phyloP scores from a whole-genome alignment of 2,888 invertebrate genomes.

The Malachius bipustulatus region DNA sequence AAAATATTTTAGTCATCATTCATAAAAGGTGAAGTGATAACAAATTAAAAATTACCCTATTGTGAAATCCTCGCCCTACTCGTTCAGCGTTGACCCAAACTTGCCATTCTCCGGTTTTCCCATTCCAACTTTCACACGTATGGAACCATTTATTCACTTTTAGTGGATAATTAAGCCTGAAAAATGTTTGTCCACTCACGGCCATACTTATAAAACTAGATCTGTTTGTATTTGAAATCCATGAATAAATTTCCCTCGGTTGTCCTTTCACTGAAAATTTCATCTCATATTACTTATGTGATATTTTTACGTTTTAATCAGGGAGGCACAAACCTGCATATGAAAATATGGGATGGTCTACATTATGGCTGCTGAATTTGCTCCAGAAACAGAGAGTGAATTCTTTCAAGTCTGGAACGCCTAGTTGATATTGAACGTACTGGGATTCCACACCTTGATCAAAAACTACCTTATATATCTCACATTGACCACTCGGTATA shows the following conservation, averaged over 20 bases:
- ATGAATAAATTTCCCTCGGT: slow-evolving; percentile 60
- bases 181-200: slow-evolving; percentile 71
- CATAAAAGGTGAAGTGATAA: too few species aligned
- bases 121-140: slow-evolving; percentile 80
- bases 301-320: neutral
- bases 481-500: too few species aligned
- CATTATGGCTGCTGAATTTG: slow-evolving; percentile 69
- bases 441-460: too few species aligned
- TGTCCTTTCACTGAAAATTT: slow-evolving; percentile 61
- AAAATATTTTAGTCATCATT: slow-evolving; percentile 10
- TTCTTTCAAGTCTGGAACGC: slow-evolving; percentile 64
- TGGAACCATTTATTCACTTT: slow-evolving; percentile 70
- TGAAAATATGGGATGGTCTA: slow-evolving; percentile 72
- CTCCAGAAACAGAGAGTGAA: slow-evolving; percentile 77
- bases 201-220: slow-evolving; percentile 75
- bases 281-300: neutral
- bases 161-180: slow-evolving; percentile 58
- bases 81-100: slow-evolving; percentile 78
- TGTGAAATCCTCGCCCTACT: slow-evolving; percentile 76
- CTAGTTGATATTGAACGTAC: slow-evolving; percentile 61
- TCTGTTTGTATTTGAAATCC: slow-evolving; percentile 69
- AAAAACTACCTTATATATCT: too few species aligned
- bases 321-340: slow-evolving; percentile 65
- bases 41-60: slow-evolving; percentile 75
- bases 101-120: slow-evolving; percentile 82